Evolutionary conservation across 2,888 invertebrate genomes (phyloP).

Genomic region (Stratiomys singularior): DNA sequence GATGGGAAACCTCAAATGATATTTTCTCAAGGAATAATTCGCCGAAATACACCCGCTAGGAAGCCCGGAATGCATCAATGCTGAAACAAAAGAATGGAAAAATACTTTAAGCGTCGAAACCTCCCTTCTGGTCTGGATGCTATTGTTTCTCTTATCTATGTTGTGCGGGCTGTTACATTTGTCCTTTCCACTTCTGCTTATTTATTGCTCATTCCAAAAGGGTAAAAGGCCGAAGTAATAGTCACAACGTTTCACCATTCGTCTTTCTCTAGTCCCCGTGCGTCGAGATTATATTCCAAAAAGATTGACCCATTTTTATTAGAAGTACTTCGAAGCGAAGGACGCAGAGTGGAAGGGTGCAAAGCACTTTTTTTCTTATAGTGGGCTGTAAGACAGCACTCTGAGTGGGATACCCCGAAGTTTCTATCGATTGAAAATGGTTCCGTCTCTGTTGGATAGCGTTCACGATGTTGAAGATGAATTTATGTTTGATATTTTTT

Average conservation of each 20-base stretch:
- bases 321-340: not conserved
- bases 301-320: slow-evolving; percentile 19
- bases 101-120: not conserved
- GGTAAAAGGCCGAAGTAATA: slow-evolving; percentile 2
- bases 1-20: not conserved
- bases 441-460: not conserved
- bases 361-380: not conserved
- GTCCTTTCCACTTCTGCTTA: not conserved
- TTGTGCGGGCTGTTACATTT: no score
- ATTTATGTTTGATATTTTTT: not conserved
- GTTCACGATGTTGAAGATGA: not conserved
- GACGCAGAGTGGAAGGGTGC: not conserved
- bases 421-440: slow-evolving; percentile 6
- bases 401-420: not conserved
- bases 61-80: not conserved
- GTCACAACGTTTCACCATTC: not conserved
- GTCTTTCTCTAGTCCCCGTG: not conserved
- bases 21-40: not conserved
- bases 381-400: not conserved
- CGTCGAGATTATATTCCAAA: not conserved
- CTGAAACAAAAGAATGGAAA: slow-evolving; percentile 1
- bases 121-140: not conserved
- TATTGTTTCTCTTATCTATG: not conserved
- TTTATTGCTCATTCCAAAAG: slow-evolving; percentile 5
- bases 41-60: not conserved